Evolutionary conservation across 2,888 invertebrate genomes (phyloP), one percentile per base, ranked within the genome.

Genomic region (Amphipoea oculea): DNA sequence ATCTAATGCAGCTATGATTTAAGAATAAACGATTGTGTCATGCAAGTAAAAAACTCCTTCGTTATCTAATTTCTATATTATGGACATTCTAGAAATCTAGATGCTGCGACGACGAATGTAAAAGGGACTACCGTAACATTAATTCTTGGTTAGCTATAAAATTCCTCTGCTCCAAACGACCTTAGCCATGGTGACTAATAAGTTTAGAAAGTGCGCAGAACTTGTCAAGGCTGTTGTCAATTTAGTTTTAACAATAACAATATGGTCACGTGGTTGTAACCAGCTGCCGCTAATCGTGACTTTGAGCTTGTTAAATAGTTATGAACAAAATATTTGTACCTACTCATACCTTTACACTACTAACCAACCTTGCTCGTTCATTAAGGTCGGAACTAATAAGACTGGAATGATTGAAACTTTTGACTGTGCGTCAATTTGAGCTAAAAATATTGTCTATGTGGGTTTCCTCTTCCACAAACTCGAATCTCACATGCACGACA

Each of bases 121-220:
- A 29, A 72, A 81, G 20, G 40, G 17, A 57, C n/a, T 42, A 62
- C 9, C 40, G 11, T 4, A 51, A 51, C 23, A 54, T 62, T 62
- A 11, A 60, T 60, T 65, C 29, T 23, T 17, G 29, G 11, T 54
- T 1, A 65, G 23, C 23, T 20, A 73, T 74, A 20, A 79, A 29
- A 68, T 42, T 67, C 65, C 73, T 72, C 69, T 60, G 57, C 40
- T 68, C 68, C 20, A 40, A 42, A 29, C n/a, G 72, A 78, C 78
- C 84, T 86, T 78, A 67, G 51, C 62, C 54, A 29, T 66, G 54
- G 66, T 76, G 40, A 75, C 60, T 75, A 75, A 79, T 82, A 66
- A 73, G 60, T 88, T 83, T 81, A 80, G 73, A 82, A 84, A 87
- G 87, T 78, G 66, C 79, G 60, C 76, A 80, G 75, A 79, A 72